A percentile compares a stretch with the other conserved stretches of the same genome.
Evolutionary conservation across 1,140 invertebrate genomes (phyloP).

Genomic region (Lepidurus apus): DNA sequence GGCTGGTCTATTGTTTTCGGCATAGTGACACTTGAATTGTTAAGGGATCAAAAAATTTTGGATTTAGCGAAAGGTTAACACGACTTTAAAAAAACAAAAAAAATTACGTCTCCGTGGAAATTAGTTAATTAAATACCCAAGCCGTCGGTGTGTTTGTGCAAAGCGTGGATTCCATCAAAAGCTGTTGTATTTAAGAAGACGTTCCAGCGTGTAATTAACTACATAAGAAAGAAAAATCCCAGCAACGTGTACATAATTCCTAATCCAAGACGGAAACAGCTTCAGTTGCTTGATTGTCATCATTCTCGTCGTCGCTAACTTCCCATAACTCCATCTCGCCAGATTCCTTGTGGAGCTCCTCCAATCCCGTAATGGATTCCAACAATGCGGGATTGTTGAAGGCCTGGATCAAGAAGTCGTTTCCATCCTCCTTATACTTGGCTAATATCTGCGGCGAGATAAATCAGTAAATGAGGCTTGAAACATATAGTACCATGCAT

Average conservation of each 20-base stretch:
- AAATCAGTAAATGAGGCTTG: not conserved
- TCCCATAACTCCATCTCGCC: slow-evolving; percentile 56
- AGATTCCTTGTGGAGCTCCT: slow-evolving; percentile 61
- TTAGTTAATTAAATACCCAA: no score
- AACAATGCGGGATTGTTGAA: slow-evolving; percentile 79
- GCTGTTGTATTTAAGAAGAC: not conserved
- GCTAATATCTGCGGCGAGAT: slow-evolving; percentile 54
- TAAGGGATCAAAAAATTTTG: slow-evolving; percentile 6
- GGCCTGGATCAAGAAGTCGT: slow-evolving; percentile 74
- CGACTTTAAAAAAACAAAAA: not conserved
- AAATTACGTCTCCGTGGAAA: no score
- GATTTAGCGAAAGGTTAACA: not conserved
- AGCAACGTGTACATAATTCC: not conserved
- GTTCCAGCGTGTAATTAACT: not conserved
- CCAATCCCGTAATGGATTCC: slow-evolving; percentile 80
- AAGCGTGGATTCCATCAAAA: not conserved
- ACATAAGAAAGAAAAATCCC: not conserved
- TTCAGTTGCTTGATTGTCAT: not conserved
- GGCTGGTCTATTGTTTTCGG: slow-evolving; percentile 8
- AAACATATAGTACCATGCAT: not conserved
- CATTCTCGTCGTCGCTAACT: not conserved
- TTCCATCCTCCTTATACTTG: slow-evolving; percentile 60
- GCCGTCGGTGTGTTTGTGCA: no score
- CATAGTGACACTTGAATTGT: not conserved
- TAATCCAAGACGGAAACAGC: not conserved